These are phyloP conservation scores for Protaetia brevitarsis DNA, from an alignment of 1,140 invertebrate genomes.

Conservation along the genomic window DNA sequence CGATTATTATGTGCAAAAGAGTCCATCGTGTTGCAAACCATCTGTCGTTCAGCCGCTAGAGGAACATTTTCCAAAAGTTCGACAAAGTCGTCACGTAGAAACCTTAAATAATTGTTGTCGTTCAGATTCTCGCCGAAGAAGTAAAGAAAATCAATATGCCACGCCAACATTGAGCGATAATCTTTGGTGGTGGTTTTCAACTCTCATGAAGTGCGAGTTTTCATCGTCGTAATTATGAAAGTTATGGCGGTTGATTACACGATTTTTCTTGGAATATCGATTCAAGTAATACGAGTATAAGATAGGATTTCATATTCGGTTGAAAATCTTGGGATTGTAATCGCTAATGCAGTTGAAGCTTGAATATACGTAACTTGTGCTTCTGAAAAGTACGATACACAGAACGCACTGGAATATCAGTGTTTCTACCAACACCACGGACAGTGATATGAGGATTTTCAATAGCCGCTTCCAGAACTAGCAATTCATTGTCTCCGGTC, in stretches of 20 bases:
- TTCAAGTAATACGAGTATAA: slow-evolving; percentile 1
- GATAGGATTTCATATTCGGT: slow-evolving; percentile 10
- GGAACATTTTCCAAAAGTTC: slow-evolving; percentile 6
- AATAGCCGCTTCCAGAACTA: not conserved
- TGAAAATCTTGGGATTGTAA: slow-evolving; percentile 10
- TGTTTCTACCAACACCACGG: not conserved
- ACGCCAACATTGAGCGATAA: slow-evolving; percentile 21
- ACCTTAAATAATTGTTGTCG: not conserved
- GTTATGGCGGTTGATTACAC: slow-evolving; percentile 3
- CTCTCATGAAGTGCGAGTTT: not conserved
- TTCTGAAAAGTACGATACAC: not conserved
- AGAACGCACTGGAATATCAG: not conserved
- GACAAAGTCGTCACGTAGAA: not conserved
- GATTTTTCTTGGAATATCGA: slow-evolving; percentile 21
- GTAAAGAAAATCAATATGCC: slow-evolving; percentile 9
- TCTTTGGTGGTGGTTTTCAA: slow-evolving; percentile 11
- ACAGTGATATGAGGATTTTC: not conserved
- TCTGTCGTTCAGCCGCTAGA: not conserved
- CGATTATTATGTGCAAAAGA: not conserved
- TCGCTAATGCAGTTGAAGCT: slow-evolving; percentile 23
- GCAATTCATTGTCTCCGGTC: not conserved
- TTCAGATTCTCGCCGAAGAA: slow-evolving; percentile 13
- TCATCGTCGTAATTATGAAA: slow-evolving; percentile 10
- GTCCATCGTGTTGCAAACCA: not conserved
- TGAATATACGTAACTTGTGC: slow-evolving; percentile 19